phyloP scores from a whole-genome alignment of 2,113 vertebrate genomes.

The Oreochromis aureus region DNA sequence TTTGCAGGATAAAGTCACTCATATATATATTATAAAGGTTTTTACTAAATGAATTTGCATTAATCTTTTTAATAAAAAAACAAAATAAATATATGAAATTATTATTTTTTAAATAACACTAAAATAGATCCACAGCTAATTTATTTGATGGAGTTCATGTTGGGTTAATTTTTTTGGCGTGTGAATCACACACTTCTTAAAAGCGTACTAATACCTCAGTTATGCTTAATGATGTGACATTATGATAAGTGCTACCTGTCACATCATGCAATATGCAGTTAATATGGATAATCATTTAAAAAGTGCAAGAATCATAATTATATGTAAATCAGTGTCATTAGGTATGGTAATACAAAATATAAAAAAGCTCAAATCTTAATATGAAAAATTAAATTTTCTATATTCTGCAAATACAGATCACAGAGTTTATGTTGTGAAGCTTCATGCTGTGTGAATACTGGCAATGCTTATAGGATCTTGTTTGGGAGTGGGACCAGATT shows the following conservation, averaged over 20 bases:
- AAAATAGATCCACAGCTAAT: background rate
- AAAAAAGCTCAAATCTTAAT: fast-evolving
- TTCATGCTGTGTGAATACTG: slow-evolving; percentile 2
- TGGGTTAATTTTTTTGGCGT: background rate
- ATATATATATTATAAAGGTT: background rate
- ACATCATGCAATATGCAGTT: too few relatives aligned
- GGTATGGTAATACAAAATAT: background rate
- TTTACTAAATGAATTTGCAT: background rate
- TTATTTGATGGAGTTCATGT: background rate
- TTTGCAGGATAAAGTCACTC: background rate
- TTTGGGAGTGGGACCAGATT: background rate
- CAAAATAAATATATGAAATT: background rate
- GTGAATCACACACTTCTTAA: background rate
- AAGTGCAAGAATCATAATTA: background rate
- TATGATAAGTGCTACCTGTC: too few relatives aligned
- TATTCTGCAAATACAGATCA: background rate
- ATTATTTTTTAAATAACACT: fast-evolving
- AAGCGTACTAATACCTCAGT: too few relatives aligned
- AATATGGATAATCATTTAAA: too few relatives aligned
- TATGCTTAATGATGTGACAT: too few relatives aligned
- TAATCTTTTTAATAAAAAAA: background rate
- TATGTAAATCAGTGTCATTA: background rate
- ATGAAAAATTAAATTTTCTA: fast-evolving
- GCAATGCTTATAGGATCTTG: fast-evolving
- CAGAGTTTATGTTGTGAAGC: background rate